Conservation (phyloP, 2,797 vertebrate genomes). For the Amblyopsis hoosieri region DNA sequence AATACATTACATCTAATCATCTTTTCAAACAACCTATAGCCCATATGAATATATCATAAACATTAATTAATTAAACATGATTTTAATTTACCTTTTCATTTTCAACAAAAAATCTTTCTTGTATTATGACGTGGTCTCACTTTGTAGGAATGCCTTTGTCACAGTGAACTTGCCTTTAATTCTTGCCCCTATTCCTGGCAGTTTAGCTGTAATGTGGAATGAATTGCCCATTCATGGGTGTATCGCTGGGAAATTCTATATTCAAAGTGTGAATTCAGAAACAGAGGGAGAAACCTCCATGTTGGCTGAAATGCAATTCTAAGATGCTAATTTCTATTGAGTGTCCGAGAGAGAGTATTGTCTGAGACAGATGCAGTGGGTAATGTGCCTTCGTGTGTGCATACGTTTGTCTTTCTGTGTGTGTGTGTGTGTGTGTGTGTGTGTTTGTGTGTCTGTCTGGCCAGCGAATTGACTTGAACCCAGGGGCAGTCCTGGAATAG, state of each 20-base stretch:
- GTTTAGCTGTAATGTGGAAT: background rate
- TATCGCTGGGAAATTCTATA: background rate
- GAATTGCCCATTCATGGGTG: background rate
- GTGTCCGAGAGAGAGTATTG: conserved; percentile 13
- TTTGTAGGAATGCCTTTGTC: background rate
- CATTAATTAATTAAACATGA: background rate
- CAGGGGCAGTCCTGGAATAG: conserved; percentile 64
- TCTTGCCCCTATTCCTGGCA: conserved; percentile 1
- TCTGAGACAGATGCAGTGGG: conserved; percentile 36
- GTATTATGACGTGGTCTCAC: background rate
- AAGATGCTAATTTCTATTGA: conserved; percentile 40
- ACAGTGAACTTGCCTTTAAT: background rate
- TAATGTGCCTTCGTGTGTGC: conserved; percentile 9
- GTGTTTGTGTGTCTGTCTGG: conserved; percentile 33
- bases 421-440: conserved; percentile 10
- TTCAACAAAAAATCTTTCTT: background rate
- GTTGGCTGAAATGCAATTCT: conserved; percentile 31
- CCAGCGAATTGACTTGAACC: conserved; percentile 65
- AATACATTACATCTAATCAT: no score
- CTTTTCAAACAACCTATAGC: no score
- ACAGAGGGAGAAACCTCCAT: conserved; percentile 8
- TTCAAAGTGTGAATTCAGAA: conserved; percentile 14
- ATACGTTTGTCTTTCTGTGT: conserved; percentile 4
- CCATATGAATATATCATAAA: no score
- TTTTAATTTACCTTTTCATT: background rate